phyloP scores from a whole-genome alignment of 2,797 vertebrate genomes.

The Sebastes jordani region DNA sequence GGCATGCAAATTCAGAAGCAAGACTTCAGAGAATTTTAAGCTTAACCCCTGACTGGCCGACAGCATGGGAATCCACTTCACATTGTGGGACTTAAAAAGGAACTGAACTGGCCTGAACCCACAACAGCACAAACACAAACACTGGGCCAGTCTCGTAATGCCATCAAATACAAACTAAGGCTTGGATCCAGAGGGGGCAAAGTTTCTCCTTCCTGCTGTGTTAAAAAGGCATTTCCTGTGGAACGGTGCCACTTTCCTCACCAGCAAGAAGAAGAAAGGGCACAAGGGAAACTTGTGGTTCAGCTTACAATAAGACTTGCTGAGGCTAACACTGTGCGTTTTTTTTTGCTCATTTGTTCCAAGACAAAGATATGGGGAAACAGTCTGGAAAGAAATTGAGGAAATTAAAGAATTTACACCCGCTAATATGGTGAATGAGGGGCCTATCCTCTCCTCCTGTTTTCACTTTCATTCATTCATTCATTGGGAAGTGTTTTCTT shows the following conservation, averaged over 20 bases:
- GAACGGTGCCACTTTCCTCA: conserved; percentile 39
- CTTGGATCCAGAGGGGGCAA: conserved; percentile 23
- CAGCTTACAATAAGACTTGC: conserved; percentile 19
- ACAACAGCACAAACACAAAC: conserved; percentile 45
- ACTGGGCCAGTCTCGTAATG: conserved; percentile 54
- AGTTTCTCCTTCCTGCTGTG: conserved; percentile 65
- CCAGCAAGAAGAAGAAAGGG: conserved; percentile 18
- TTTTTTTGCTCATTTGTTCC: background rate
- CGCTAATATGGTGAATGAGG: conserved; percentile 6
- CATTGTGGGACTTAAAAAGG: background rate
- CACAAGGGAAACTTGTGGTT: conserved; percentile 36
- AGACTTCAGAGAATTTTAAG: conserved; percentile 55
- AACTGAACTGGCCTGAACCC: conserved; percentile 22
- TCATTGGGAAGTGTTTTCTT: background rate
- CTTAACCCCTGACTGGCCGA: conserved; percentile 54
- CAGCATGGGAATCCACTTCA: conserved; percentile 18
- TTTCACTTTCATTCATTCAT: conserved; percentile 18
- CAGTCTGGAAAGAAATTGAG: conserved; percentile 3
- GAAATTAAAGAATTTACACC: conserved; percentile 9
- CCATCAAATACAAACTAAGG: conserved; percentile 65
- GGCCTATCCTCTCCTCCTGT: background rate
- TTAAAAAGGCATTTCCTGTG: conserved; percentile 74
- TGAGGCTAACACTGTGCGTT: background rate
- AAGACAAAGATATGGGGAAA: conserved; percentile 15
- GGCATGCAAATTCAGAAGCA: conserved; percentile 58